Evolutionary conservation across 2,888 invertebrate species (phyloP).

Genomic region (Oscheius sp.): DNA sequence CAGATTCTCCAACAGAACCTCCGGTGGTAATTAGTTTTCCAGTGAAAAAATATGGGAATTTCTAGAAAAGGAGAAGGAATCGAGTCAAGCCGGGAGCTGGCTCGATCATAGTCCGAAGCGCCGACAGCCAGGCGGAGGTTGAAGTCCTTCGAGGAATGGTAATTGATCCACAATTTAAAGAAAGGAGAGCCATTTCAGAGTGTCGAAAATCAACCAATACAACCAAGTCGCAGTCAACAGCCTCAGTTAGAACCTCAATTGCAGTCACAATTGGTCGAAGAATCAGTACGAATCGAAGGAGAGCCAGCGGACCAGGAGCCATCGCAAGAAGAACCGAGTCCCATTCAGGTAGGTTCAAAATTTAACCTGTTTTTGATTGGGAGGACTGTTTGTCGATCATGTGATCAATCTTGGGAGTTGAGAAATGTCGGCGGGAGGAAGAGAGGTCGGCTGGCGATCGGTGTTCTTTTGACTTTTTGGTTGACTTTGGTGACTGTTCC

Average conservation of each 20-base stretch:
- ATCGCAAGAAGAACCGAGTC: neutral
- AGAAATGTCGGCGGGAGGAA: no score
- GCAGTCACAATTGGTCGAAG: neutral
- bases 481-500: no score
- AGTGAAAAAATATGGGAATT: neutral
- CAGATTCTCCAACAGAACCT: neutral
- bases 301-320: conserved; percentile 9
- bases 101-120: conserved; percentile 10
- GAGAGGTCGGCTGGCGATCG: no score
- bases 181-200: no score
- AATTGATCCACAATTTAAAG: neutral
- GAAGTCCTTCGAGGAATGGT: neutral
- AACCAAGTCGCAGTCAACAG: neutral
- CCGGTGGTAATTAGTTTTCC: neutral
- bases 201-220: no score
- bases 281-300: neutral
- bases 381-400: no score
- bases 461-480: no score
- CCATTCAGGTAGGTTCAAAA: no score
- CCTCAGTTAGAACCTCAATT: neutral
- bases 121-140: neutral
- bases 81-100: conserved; percentile 7
- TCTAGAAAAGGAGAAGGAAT: conserved; percentile 8
- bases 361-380: no score
- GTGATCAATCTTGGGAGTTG: no score